Conservation (phyloP, 2,113 vertebrate species). For the Tricholaema leucomelas region DNA sequence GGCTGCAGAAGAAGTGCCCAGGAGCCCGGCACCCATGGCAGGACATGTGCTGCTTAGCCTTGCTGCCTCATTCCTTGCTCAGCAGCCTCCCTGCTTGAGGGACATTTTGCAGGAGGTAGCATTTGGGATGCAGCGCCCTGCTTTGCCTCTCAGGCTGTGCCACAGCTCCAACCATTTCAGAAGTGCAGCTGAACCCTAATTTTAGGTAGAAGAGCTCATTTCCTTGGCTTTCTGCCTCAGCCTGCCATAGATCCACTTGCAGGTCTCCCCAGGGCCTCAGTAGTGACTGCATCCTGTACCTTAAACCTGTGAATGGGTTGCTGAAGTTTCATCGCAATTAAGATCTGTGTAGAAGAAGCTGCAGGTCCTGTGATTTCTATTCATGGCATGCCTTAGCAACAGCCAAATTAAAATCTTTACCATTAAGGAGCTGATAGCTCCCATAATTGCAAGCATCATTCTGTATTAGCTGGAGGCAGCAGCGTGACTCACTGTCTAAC, state of each 20-base stretch:
- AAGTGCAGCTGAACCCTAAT: neutral
- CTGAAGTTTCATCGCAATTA: slow-evolving; percentile 26
- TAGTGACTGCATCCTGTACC: neutral
- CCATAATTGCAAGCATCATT: slow-evolving; percentile 9
- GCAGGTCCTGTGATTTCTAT: slow-evolving; percentile 30
- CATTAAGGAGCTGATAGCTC: slow-evolving; percentile 38
- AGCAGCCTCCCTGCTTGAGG: neutral
- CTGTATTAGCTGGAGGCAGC: slow-evolving; percentile 14
- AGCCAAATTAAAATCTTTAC: slow-evolving; percentile 52
- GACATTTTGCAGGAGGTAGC: neutral
- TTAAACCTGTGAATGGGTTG: neutral
- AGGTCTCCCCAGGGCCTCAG: neutral
- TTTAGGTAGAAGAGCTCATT: neutral
- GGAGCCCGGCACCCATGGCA: neutral
- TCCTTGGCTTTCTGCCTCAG: neutral
- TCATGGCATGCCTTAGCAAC: slow-evolving; percentile 1
- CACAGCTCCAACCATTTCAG: neutral
- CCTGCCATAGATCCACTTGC: neutral
- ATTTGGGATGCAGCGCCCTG: fast-evolving
- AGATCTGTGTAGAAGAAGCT: neutral
- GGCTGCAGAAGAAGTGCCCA: neutral
- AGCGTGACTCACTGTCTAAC: neutral
- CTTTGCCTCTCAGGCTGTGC: neutral
- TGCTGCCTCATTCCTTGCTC: fast-evolving
- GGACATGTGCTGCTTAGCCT: fast-evolving